These are phyloP conservation scores for Meloidogyne floridensis DNA, from an alignment of 1,140 invertebrate species.

Conservation along the genomic window DNA sequence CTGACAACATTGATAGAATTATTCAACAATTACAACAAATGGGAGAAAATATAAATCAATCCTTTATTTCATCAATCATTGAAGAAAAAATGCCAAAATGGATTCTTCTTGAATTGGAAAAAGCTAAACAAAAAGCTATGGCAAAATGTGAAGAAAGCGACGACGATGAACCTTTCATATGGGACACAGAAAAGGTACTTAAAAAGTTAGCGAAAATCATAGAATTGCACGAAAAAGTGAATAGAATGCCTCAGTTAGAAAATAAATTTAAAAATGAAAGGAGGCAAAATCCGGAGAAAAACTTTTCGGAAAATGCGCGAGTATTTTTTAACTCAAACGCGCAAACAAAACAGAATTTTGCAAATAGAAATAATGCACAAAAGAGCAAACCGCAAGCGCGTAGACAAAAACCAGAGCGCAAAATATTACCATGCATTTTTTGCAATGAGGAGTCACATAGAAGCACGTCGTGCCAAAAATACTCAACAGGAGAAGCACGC, in stretches of 20 bases:
- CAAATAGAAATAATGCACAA: no score
- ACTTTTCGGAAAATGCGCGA: not conserved
- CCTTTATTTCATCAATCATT: not conserved
- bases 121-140: not conserved
- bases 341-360: no score
- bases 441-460: not conserved
- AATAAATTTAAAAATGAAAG: no score
- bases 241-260: not conserved
- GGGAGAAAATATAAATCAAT: slow-evolving; percentile 13
- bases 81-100: slow-evolving; percentile 17
- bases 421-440: not conserved
- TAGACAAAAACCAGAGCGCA: not conserved
- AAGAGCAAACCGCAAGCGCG: no score
- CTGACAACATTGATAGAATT: no score
- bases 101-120: slow-evolving; percentile 13
- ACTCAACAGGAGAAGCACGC: not conserved
- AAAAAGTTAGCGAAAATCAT: slow-evolving; percentile 2
- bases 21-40: not conserved
- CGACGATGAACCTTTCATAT: not conserved
- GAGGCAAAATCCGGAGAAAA: not conserved
- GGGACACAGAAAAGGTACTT: not conserved
- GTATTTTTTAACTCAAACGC: not conserved
- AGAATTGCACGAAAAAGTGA: not conserved
- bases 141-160: not conserved
- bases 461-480: not conserved